phyloP scores from a whole-genome alignment of 2,888 invertebrate genomes.

The Pammene fasciana region DNA sequence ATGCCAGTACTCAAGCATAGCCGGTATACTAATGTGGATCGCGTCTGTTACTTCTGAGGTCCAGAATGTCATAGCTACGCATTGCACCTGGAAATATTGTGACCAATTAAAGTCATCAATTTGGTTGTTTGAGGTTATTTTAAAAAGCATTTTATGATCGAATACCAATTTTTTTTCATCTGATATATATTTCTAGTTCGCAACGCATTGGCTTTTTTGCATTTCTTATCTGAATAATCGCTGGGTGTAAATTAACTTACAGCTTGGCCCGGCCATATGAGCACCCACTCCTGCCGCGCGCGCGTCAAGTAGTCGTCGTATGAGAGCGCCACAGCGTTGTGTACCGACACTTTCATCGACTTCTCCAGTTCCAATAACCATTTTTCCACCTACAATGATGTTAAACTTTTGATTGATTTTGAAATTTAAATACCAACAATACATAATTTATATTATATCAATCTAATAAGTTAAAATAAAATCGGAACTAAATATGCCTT shows the following conservation, averaged over 20 bases:
- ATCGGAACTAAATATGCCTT: background rate
- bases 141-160: no score
- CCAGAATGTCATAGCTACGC: conserved; percentile 94
- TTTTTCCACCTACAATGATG: conserved; percentile 87
- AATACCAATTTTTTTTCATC: no score
- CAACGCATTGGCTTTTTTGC: background rate
- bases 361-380: conserved; percentile 95
- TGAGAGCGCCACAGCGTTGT: conserved; percentile 86
- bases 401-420: background rate
- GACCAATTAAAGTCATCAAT: background rate
- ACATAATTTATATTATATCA: no score
- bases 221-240: background rate
- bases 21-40: conserved; percentile 83
- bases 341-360: conserved; percentile 94
- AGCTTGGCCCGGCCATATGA: conserved; percentile 96
- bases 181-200: no score
- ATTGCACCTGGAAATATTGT: conserved; percentile 84
- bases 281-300: conserved; percentile 90
- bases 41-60: conserved; percentile 92
- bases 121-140: no score
- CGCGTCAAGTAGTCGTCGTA: conserved; percentile 88
- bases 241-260: conserved; percentile 63
- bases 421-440: no score
- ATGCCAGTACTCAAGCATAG: conserved; percentile 86
- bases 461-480: no score